Evolutionary conservation across 2,797 vertebrate genomes (phyloP).

Genomic region (Onychomys torridus): DNA sequence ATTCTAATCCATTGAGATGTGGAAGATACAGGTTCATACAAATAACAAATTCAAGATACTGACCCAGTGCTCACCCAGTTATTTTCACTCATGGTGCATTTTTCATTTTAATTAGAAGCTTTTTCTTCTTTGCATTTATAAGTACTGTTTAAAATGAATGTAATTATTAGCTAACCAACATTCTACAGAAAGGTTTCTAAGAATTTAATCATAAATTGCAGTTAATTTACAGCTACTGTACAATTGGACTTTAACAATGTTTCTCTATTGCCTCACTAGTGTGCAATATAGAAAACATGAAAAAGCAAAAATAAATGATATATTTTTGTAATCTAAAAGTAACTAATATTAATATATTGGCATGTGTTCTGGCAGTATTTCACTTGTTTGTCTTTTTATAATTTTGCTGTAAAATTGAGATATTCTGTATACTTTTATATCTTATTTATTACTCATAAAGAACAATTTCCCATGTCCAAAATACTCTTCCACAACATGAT

Average conservation of each 20-base stretch:
- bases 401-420: neutral
- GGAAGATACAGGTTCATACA: neutral
- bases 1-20: conserved; percentile 20
- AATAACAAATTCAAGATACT: conserved; percentile 23
- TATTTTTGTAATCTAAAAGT: neutral
- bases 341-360: neutral
- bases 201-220: conserved; percentile 22
- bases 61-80: neutral
- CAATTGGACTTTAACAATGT: conserved; percentile 3
- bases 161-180: conserved; percentile 40
- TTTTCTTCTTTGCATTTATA: conserved; percentile 55
- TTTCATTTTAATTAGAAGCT: conserved; percentile 8
- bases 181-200: neutral
- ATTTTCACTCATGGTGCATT: conserved; percentile 4
- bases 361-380: neutral
- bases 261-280: conserved; percentile 41
- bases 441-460: neutral
- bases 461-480: neutral
- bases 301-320: neutral
- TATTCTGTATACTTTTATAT: neutral
- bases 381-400: conserved; percentile 1
- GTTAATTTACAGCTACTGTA: neutral
- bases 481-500: neutral
- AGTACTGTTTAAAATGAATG: conserved; percentile 9
- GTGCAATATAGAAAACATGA: neutral